Percentiles rank a stretch among this genome's conserved stretches.
Evolutionary conservation across 2,113 vertebrate species (phyloP).

Genomic region (Notarius lentiginosus): DNA sequence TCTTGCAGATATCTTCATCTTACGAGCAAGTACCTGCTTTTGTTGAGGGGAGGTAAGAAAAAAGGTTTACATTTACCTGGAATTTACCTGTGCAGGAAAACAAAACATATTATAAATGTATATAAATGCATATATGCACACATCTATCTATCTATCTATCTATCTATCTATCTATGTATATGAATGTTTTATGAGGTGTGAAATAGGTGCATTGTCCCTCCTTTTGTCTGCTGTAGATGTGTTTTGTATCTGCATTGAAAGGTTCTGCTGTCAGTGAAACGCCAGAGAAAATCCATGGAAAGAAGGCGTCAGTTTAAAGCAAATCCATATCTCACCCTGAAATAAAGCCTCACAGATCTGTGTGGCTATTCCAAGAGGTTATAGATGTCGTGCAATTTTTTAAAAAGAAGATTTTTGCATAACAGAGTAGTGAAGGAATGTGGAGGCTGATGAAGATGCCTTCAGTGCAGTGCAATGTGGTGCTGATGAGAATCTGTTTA

Average conservation of each 20-base stretch:
- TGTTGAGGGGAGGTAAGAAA: conserved; percentile 55
- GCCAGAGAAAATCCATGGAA: conserved; percentile 58
- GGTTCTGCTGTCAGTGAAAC: conserved; percentile 51
- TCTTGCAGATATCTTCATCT: conserved; percentile 55
- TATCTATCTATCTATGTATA: too few species aligned
- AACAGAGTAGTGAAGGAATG: neutral
- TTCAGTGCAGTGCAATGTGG: neutral
- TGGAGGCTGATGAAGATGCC: conserved; percentile 16
- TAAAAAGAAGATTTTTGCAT: neutral
- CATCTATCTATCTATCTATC: too few species aligned
- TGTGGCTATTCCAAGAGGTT: neutral
- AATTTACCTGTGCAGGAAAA: neutral
- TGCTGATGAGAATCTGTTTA: conserved; percentile 4
- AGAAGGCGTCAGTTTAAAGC: conserved; percentile 52
- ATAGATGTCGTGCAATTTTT: neutral
- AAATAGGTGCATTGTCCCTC: neutral
- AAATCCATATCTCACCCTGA: conserved; percentile 46
- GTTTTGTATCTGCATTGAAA: conserved; percentile 52
- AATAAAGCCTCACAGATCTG: conserved; percentile 19
- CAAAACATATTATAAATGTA: neutral
- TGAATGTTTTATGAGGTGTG: neutral
- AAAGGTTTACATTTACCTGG: conserved; percentile 14
- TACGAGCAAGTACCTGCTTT: conserved; percentile 51
- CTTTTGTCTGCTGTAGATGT: conserved; percentile 39
- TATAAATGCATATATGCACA: too few species aligned